These are phyloP conservation scores for Lophochroa leadbeateri DNA, from an alignment of 2,113 vertebrate species.

Conservation along the genomic window DNA sequence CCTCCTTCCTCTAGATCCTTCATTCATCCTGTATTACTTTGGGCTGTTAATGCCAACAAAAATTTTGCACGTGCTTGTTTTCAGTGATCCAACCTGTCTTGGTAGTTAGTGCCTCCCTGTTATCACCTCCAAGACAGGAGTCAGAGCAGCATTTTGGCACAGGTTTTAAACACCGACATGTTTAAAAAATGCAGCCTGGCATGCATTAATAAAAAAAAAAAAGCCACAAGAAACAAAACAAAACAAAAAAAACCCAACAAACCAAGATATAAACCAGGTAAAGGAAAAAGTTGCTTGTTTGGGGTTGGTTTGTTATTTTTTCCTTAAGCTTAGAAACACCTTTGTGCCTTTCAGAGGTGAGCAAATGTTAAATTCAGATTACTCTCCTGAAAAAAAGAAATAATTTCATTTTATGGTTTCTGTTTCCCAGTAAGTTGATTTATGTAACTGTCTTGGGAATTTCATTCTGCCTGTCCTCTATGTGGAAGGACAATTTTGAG, in stretches of 20 bases:
- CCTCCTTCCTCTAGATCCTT: background rate
- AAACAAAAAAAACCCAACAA: background rate
- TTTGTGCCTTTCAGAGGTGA: background rate
- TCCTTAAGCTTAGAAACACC: background rate
- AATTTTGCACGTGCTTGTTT: rapidly evolving
- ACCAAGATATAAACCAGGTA: background rate
- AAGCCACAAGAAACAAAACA: background rate
- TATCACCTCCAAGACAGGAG: background rate
- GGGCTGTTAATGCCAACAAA: background rate
- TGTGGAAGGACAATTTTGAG: background rate
- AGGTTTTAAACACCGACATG: background rate
- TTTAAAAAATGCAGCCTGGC: background rate
- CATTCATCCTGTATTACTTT: background rate
- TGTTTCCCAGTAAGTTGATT: background rate
- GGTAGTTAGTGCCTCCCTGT: background rate
- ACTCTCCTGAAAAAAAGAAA: background rate
- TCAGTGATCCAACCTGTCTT: background rate
- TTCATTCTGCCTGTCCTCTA: background rate
- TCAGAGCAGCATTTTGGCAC: background rate
- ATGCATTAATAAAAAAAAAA: background rate
- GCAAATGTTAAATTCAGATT: background rate
- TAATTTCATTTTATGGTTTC: background rate
- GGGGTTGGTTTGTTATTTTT: background rate
- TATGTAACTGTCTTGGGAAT: background rate
- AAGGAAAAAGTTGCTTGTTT: background rate